Evolutionary conservation across 2,888 invertebrate genomes (phyloP).

Genomic region (Leptopilina myrica): DNA sequence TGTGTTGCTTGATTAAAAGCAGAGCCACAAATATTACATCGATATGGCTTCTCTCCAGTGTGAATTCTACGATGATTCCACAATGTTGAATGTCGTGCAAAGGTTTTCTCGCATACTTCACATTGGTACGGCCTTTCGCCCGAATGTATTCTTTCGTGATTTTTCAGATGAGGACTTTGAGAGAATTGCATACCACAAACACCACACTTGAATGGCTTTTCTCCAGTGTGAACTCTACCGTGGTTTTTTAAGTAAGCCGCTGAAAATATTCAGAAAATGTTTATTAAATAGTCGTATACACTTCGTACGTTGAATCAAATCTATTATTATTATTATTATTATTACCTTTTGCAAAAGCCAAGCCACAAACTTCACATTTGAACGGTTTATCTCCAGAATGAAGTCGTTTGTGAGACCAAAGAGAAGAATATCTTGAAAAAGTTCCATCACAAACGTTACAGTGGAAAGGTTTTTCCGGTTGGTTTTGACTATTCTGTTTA

Average conservation of each 20-base stretch:
- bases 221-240: constrained; percentile 90
- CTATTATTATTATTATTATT: too few species aligned
- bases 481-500: constrained; percentile 75
- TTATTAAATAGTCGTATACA: neutral
- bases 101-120: constrained; percentile 92
- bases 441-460: constrained; percentile 91
- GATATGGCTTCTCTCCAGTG: constrained; percentile 91
- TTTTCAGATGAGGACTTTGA: constrained; percentile 91
- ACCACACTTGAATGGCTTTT: constrained; percentile 83
- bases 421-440: constrained; percentile 89
- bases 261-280: constrained; percentile 57
- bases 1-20: constrained; percentile 94
- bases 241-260: constrained; percentile 93
- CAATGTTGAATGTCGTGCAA: constrained; percentile 90
- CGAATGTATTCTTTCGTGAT: constrained; percentile 92
- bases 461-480: constrained; percentile 89
- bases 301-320: constrained; percentile 58
- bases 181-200: constrained; percentile 95
- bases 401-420: constrained; percentile 93
- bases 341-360: constrained; percentile 89
- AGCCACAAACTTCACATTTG: constrained; percentile 91
- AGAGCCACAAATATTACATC: constrained; percentile 80
- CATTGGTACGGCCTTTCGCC: constrained; percentile 93
- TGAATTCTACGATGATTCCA: constrained; percentile 94
- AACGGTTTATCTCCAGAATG: constrained; percentile 91